phyloP scores from a whole-genome alignment of 2,888 invertebrate species.

The Mythimna pallens region DNA sequence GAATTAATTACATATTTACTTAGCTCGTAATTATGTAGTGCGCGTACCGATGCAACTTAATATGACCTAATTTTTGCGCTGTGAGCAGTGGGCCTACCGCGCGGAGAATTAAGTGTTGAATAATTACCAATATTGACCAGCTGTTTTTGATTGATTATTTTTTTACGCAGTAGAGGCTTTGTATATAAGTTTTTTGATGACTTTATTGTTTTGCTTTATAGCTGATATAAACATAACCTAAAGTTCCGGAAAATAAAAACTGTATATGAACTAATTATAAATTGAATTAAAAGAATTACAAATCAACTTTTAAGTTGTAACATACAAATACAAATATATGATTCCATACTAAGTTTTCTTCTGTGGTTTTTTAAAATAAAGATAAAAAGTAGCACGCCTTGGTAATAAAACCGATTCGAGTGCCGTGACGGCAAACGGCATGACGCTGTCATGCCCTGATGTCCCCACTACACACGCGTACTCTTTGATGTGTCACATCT shows the following conservation, averaged over 20 bases:
- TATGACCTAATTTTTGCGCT: constrained; percentile 79
- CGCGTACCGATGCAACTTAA: constrained; percentile 76
- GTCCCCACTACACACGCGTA: not conserved
- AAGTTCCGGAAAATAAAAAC: too few relatives aligned
- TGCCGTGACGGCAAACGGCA: not conserved
- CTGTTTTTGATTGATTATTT: constrained; percentile 47
- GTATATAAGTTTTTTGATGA: not conserved
- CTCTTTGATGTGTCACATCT: too few relatives aligned
- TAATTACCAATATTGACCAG: constrained; percentile 66
- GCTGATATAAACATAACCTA: not conserved
- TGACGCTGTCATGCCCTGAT: not conserved
- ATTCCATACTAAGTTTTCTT: too few relatives aligned
- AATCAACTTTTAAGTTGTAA: too few relatives aligned
- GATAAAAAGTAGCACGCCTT: not conserved
- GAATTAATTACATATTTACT: constrained; percentile 84
- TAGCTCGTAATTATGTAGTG: constrained; percentile 78
- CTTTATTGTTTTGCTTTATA: not conserved
- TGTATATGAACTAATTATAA: too few relatives aligned
- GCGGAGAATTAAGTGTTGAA: constrained; percentile 67
- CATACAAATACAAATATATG: too few relatives aligned
- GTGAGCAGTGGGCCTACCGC: constrained; percentile 57
- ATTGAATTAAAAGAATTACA: too few relatives aligned
- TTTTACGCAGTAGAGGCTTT: not conserved
- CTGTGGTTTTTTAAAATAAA: too few relatives aligned
- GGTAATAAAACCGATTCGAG: not conserved